Evolutionary conservation across 2,888 invertebrate genomes (phyloP), one percentile per base, ranked within the genome.

Genomic region (Orthosia incerta): DNA sequence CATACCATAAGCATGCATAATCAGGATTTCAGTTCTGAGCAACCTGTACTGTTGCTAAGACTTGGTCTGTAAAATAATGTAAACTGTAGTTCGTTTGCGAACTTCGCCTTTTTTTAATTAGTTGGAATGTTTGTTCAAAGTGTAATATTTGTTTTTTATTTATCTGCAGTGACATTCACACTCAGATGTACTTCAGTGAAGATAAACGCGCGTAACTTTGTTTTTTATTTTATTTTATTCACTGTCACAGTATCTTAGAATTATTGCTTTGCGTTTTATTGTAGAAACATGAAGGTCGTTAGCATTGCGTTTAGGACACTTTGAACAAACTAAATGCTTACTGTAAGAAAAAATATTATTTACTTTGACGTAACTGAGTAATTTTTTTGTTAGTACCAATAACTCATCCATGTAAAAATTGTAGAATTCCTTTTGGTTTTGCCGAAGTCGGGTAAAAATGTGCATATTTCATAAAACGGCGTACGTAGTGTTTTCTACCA

Each of bases 151-250:
- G 55, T 72, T 57, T 74, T 86, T 86, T 86, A 79, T 85, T 87
- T 85, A 84, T 89, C 89, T 83, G 89, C 94, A 95, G 95, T 86
- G 90, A 88, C 74, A 86, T 85, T 76, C 89, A 89, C 84, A 89
- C 91, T 59, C 89, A 90, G 84, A 83, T 91, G 70, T 84, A 76
- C 79, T 85, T 73, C 79, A 83, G 84, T 57, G 88, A 90, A 88
- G 94, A 92, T n/a, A 89, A 71, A 59, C 82, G 76, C 73, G 76
- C 87, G 89, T 89, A 89, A 81, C 12, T 55, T 63, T 62, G 83
- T 84, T 66, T 64, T n/a, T n/a, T 48, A 59, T n/a, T 1, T 15
- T 20, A 16, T 39, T n/a, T 59, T 46, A n/a, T n/a, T n/a, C n/a
- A n/a, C n/a, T 50, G 18, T 16, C 4, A 15, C 16, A 39, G 68